These are phyloP conservation scores for Incurvaria masculella DNA, from an alignment of 2,888 invertebrate genomes.

Conservation along the genomic window DNA sequence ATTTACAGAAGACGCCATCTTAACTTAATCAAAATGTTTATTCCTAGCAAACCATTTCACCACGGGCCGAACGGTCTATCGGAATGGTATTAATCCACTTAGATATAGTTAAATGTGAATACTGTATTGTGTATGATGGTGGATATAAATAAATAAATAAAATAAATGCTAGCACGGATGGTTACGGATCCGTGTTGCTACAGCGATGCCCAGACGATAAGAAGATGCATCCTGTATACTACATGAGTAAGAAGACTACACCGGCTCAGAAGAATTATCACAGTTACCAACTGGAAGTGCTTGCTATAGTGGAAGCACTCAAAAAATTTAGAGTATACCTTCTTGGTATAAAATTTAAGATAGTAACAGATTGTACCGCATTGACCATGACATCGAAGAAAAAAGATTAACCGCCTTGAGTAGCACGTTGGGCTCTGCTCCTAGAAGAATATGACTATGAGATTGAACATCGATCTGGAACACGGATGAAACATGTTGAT, in stretches of 20 bases:
- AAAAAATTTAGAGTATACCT: constrained; percentile 16
- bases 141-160: too few species aligned
- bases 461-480: constrained; percentile 18
- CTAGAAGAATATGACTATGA: constrained; percentile 19
- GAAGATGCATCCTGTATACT: constrained; percentile 18
- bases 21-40: too few species aligned
- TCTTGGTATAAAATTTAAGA: constrained; percentile 16
- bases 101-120: too few species aligned
- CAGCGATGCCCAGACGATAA: constrained; percentile 16
- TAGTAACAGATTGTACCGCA: constrained; percentile 20
- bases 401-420: constrained; percentile 16
- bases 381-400: constrained; percentile 17
- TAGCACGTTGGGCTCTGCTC: constrained; percentile 21
- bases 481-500: constrained; percentile 22
- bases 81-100: too few species aligned
- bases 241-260: constrained; percentile 16
- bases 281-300: constrained; percentile 22
- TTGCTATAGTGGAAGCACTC: constrained; percentile 16
- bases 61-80: too few species aligned
- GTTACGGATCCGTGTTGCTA: constrained; percentile 18
- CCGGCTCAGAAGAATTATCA: constrained; percentile 15
- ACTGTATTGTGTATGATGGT: too few species aligned
- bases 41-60: too few species aligned
- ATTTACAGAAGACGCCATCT: too few species aligned
- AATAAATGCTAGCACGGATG: constrained; percentile 15